Evolutionary conservation across 1,140 invertebrate genomes (phyloP), one percentile per base, ranked within the genome.

Genomic region (Drosophila parabipectinata): DNA sequence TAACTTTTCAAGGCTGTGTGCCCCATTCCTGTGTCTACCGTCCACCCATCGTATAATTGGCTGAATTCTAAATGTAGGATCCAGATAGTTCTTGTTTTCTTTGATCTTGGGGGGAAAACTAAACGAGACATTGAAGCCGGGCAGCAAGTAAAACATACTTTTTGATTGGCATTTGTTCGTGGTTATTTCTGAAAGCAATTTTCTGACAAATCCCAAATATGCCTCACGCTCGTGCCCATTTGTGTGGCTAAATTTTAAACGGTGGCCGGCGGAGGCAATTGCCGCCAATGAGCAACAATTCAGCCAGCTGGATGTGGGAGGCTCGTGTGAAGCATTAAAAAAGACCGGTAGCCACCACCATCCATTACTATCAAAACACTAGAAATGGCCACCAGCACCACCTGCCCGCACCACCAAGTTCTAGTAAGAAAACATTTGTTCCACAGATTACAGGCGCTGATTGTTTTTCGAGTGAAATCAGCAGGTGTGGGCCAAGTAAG

Each of bases 201-300:
- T 56, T 74, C 51, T 61, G 73, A 47, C 63, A 57, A 69, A 68
- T 69, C 51, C 34, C 28, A 21, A 51, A 3, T 34, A 74, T 74
- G 69, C 37, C 68, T 82, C 74, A 81, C 58, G 79, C 79, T 74
- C 71, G 72, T 74, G 71, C 60, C 71, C 57, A 61, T 77, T 77
- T 52, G 56, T 47, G 28, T n/a, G 60, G 52, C 59, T 74, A 64
- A 64, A 74, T 74, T 74, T 74, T 74, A 74, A 74, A 72, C 50
- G 61, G 50, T 69, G 41, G 39, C 54, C 57, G 63, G 51, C 34
- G 34, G 3, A n/a, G 34, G 34, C 62, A 63, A 73, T 63, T 82
- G 76, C 63, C 72, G 58, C 45, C 72, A 78, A 82, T 82, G 72
- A 60, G 66, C 66, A 69, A 69, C 51, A 44, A 60, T 57, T 61